phyloP scores from a whole-genome alignment of 1,140 invertebrate species.

The Eciton burchellii region DNA sequence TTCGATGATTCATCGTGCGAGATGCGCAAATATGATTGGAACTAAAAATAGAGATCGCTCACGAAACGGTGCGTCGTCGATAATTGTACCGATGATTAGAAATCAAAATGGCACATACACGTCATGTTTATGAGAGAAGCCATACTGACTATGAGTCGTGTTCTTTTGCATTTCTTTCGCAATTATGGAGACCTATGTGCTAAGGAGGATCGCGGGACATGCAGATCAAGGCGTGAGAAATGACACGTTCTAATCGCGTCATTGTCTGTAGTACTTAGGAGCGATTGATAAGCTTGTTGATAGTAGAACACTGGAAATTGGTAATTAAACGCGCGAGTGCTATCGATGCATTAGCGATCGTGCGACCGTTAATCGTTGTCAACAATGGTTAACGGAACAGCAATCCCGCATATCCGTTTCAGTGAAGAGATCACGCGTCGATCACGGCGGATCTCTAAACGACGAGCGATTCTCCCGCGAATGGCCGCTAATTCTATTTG shows the following conservation, averaged over 20 bases:
- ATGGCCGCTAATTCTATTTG: not conserved
- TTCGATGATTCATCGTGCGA: not conserved
- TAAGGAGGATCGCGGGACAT: not conserved
- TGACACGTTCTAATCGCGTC: slow-evolving; percentile 13
- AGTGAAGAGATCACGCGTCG: not conserved
- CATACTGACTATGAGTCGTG: not conserved
- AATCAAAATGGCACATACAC: not conserved
- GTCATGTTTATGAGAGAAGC: not conserved
- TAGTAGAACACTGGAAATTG: slow-evolving; percentile 3
- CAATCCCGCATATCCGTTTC: slow-evolving; percentile 29
- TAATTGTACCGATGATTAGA: not conserved
- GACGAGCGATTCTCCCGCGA: not conserved
- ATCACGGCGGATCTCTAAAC: not conserved
- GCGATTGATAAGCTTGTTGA: slow-evolving; percentile 27
- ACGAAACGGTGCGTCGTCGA: not conserved
- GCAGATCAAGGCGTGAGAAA: slow-evolving; percentile 18
- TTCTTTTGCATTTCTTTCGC: not conserved
- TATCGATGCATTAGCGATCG: slow-evolving; percentile 32
- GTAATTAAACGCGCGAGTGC: not conserved
- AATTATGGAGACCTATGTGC: not conserved
- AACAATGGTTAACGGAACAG: slow-evolving; percentile 47
- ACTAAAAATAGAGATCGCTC: slow-evolving; percentile 18
- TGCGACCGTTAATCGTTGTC: slow-evolving; percentile 29
- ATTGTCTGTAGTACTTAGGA: slow-evolving; percentile 8
- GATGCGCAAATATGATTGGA: not conserved